phyloP scores from a whole-genome alignment of 2,797 vertebrate genomes.

The Myotis daubentonii region DNA sequence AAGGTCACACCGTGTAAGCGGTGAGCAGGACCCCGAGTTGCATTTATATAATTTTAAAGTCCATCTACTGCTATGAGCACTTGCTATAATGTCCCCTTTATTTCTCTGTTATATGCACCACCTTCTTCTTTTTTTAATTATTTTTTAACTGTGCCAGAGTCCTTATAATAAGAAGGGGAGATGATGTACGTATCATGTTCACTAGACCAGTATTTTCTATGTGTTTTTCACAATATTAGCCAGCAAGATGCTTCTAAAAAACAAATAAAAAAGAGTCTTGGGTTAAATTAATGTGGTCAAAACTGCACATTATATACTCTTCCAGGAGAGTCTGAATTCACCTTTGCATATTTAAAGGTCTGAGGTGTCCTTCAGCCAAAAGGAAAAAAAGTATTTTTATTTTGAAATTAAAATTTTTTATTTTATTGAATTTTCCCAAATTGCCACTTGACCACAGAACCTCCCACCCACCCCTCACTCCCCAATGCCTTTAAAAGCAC shows the following conservation, averaged over 20 bases:
- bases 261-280: not conserved
- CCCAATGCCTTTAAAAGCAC: not conserved
- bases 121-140: not conserved
- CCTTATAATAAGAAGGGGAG: not conserved
- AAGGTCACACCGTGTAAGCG: not conserved
- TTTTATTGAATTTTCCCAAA: not conserved
- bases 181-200: not conserved
- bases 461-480: not conserved
- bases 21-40: not conserved
- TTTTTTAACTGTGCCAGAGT: constrained; percentile 1
- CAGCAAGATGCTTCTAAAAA: not conserved
- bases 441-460: not conserved
- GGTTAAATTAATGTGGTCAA: not conserved
- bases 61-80: accelerated
- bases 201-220: not conserved
- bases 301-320: not conserved
- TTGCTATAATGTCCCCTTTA: not conserved
- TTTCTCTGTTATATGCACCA: not conserved
- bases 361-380: not conserved
- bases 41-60: not conserved
- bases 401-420: not conserved
- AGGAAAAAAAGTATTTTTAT: not conserved
- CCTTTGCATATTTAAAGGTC: not conserved
- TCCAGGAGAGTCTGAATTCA: constrained; percentile 1
- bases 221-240: not conserved